phyloP scores from a whole-genome alignment of 2,113 vertebrate genomes.

The Coracopsis vasa region DNA sequence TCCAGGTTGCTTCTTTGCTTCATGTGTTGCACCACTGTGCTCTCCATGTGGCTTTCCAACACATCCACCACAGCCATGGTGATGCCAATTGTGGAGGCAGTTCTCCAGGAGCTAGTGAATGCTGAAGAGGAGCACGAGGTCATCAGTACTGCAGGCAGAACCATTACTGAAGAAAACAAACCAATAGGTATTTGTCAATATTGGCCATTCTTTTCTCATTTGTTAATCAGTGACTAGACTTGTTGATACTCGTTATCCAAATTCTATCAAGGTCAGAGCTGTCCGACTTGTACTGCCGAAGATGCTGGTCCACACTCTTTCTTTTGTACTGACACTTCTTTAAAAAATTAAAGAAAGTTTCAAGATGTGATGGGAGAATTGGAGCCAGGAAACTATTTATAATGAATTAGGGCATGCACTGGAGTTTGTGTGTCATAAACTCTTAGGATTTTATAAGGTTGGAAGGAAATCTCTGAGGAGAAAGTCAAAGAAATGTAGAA shows the following conservation, averaged over 20 bases:
- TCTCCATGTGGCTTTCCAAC: conserved; percentile 99
- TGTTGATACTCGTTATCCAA: rapidly evolving
- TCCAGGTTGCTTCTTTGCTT: conserved; percentile 94
- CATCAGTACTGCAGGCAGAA: conserved; percentile 53
- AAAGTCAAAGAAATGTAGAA: background rate
- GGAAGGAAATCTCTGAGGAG: background rate
- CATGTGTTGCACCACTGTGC: conserved; percentile 93
- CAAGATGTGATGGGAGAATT: background rate
- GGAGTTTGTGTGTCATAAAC: background rate
- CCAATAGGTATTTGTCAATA: conserved; percentile 65
- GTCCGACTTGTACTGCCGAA: background rate
- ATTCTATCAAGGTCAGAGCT: rapidly evolving
- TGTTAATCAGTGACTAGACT: background rate
- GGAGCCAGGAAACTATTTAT: background rate
- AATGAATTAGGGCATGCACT: background rate
- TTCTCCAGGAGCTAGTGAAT: conserved; percentile 91
- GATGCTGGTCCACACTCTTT: rapidly evolving
- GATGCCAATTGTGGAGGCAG: conserved; percentile 97
- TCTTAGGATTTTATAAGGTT: background rate
- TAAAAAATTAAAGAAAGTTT: background rate
- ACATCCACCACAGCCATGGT: conserved; percentile 99
- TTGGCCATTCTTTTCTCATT: background rate
- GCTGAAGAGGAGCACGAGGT: conserved; percentile 81
- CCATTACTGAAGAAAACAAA: conserved; percentile 60
- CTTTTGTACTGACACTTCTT: background rate